Base-by-base conservation (phyloP, 2,888 invertebrate species). In the Andrena flavipes region DNA sequence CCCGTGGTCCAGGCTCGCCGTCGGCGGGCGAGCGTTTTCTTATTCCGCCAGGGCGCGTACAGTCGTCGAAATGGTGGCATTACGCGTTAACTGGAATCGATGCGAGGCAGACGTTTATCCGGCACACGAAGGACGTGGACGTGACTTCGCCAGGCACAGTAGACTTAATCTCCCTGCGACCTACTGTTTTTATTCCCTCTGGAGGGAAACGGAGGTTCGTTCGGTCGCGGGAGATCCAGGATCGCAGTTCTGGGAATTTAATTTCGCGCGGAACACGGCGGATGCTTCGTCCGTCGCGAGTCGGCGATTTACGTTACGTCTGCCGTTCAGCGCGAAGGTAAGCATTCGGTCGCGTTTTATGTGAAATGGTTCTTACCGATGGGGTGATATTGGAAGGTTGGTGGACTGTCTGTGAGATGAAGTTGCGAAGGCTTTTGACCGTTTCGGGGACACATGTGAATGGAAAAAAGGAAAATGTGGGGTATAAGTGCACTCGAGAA, bases 51-150 rank as follows among this genome's bases (percentile, higher is more conserved):
- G 62, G 63, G 74, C 49, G 54, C 59, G 30, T 78, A 68, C 73
- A 48, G 73, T 51, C 81, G 81, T 82, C 20, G 79, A 84, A 85
- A 82, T 84, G 73, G 70, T 42, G 73, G 68, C 76, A 64, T 84
- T 76, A 74, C 63, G 81, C 64, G 72, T 78, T 73, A 71, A 77
- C 72, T 76, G 69, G 76, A 72, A 68, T 64, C 84, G 81, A 73
- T 72, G 63, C 74, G 5, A 10, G 42, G 54, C 20, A 49, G 74
- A 67, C 65, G 60, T 76, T 84, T 72, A 76, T 75, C 75, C 72
- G 76, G 67, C 35, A 20, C 64, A 63, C 67, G 79, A 80, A 63
- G 30, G 67, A 62, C 73, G 35, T 16, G 30, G 56, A 74, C 68
- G 68, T 74, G 62, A 74, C 67, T 30, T 2, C 16, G 74, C 33